These are phyloP conservation scores for Dicyrtoma fusca DNA, from an alignment of 2,888 invertebrate genomes.

Conservation along the genomic window DNA sequence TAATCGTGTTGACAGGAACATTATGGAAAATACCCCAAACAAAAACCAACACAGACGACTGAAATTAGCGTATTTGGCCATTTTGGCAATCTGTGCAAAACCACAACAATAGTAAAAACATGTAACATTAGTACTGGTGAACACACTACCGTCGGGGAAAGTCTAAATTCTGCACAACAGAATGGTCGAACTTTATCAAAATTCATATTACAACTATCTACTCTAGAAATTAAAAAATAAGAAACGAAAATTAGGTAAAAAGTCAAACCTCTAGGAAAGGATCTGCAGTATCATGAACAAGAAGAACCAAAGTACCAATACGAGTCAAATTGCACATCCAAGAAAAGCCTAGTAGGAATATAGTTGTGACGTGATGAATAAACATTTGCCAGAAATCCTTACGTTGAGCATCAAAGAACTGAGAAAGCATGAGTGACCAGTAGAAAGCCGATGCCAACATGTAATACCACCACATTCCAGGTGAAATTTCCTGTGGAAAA, in stretches of 20 bases:
- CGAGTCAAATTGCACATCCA: constrained; percentile 93
- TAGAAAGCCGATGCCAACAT: constrained; percentile 94
- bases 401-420: constrained; percentile 90
- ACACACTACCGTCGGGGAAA: no score
- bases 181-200: no score
- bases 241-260: neutral
- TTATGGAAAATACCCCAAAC: constrained; percentile 83
- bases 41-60: constrained; percentile 83
- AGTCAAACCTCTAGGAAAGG: constrained; percentile 77
- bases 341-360: constrained; percentile 85
- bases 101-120: constrained; percentile 13
- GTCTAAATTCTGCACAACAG: no score
- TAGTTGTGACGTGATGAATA: constrained; percentile 92
- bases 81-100: constrained; percentile 79
- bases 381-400: constrained; percentile 99
- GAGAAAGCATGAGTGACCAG: constrained; percentile 89
- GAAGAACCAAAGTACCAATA: constrained; percentile 84
- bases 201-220: no score
- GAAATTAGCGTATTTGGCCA: constrained; percentile 88
- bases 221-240: no score
- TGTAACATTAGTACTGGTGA: no score
- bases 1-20: constrained; percentile 89
- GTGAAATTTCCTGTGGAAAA: constrained; percentile 70
- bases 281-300: constrained; percentile 87
- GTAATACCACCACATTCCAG: constrained; percentile 95